phyloP scores from a whole-genome alignment of 2,113 vertebrate species.

The Ictalurus punctatus region DNA sequence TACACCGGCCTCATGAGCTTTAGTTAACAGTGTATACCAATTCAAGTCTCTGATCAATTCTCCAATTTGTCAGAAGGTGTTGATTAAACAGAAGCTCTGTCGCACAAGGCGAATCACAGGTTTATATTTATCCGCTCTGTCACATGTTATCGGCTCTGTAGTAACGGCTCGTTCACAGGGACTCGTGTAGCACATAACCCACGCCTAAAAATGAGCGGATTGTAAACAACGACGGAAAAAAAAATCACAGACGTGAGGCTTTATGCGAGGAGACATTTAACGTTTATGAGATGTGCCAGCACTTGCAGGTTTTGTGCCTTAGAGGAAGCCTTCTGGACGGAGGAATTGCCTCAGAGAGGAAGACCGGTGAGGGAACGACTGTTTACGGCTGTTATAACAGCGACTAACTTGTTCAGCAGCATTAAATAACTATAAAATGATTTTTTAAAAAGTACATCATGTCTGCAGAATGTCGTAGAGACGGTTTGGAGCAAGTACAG shows the following conservation, averaged over 20 bases:
- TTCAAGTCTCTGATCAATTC: neutral
- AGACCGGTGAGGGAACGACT: neutral
- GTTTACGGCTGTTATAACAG: neutral
- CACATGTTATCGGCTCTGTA: too few relatives aligned
- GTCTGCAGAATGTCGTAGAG: neutral
- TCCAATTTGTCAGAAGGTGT: neutral
- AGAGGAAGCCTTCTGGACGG: neutral
- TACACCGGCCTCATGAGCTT: conserved; percentile 23
- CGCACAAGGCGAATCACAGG: too few relatives aligned
- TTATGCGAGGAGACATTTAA: neutral
- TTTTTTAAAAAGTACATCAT: neutral
- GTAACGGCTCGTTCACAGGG: neutral
- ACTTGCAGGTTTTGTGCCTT: neutral
- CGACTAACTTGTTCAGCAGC: neutral
- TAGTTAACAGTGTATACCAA: neutral
- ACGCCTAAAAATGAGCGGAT: neutral
- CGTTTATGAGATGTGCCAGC: conserved; percentile 2
- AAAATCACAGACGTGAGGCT: neutral
- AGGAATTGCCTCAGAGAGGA: neutral
- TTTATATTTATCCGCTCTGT: neutral
- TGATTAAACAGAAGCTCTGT: neutral
- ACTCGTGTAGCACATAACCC: too few relatives aligned
- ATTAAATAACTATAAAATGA: neutral
- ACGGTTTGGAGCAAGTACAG: neutral
- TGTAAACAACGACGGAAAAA: neutral